A percentile compares a stretch with the other conserved stretches of the same genome.
Evolutionary conservation across 2,113 vertebrate species (phyloP).

Genomic region (Tetrao urogallus): DNA sequence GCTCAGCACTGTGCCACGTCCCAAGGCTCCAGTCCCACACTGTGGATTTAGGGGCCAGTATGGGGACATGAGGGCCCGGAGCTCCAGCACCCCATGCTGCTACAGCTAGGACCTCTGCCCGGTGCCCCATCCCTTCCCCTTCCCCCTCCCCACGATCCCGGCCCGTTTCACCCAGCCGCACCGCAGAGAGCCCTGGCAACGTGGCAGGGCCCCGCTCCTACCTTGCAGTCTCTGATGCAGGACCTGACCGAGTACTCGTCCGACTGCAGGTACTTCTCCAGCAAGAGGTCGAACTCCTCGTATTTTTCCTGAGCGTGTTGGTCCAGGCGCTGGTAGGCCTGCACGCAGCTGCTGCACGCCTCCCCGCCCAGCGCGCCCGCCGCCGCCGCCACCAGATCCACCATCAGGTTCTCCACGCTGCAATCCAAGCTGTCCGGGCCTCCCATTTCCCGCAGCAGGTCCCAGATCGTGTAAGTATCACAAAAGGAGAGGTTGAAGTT

Average conservation of each 20-base stretch:
- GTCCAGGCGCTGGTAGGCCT: conserved; percentile 87
- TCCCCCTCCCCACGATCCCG: not conserved
- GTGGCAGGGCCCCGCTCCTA: conserved; percentile 30
- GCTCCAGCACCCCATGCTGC: not conserved
- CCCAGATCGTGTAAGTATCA: conserved; percentile 85
- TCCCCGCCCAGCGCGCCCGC: conserved; percentile 80
- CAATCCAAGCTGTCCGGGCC: conserved; percentile 87
- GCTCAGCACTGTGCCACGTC: not conserved
- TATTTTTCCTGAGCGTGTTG: conserved; percentile 94
- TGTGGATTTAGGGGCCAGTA: too few species aligned
- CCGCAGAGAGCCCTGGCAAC: not conserved
- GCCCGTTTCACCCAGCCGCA: not conserved
- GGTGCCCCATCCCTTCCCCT: not conserved
- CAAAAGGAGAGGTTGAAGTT: conserved; percentile 89
- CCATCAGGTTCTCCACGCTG: conserved; percentile 83
- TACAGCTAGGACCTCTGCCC: rapidly evolving
- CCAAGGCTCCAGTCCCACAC: too few species aligned
- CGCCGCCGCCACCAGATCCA: conserved; percentile 79
- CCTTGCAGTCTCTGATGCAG: conserved; percentile 86
- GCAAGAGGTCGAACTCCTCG: conserved; percentile 87
- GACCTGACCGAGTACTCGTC: conserved; percentile 88
- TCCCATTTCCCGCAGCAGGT: conserved; percentile 86
- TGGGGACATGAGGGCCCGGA: rapidly evolving
- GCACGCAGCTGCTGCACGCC: conserved; percentile 84
- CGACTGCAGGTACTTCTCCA: conserved; percentile 87